Evolutionary conservation across 1,140 invertebrate species (phyloP).

Genomic region (Brachionus angularis): DNA sequence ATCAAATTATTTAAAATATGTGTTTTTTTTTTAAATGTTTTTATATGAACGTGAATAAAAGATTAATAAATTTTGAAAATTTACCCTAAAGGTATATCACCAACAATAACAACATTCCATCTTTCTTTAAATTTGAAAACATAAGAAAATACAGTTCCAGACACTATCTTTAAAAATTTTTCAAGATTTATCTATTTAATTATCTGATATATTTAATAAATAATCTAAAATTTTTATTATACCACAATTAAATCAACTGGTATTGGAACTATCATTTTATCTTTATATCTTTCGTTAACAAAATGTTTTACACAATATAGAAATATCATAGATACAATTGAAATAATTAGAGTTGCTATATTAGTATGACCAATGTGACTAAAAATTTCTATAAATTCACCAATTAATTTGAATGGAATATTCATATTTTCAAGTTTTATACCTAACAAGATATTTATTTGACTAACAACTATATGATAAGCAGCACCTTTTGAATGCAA

Average conservation of each 20-base stretch:
- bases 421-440: not conserved
- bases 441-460: conserved; percentile 1
- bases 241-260: conserved; percentile 57
- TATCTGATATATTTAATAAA: no score
- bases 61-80: no score
- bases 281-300: conserved; percentile 52
- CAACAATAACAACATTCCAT: conserved; percentile 11
- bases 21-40: no score
- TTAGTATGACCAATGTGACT: conserved; percentile 46
- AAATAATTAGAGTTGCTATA: conserved; percentile 50
- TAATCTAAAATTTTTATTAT: no score
- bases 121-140: not conserved
- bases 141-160: conserved; percentile 35
- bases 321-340: conserved; percentile 50
- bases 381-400: not conserved
- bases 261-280: conserved; percentile 53
- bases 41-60: no score
- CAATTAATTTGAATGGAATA: not conserved
- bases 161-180: no score
- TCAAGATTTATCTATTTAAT: no score
- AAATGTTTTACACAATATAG: conserved; percentile 54
- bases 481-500: not conserved
- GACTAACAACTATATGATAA: not conserved
- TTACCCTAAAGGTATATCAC: not conserved
- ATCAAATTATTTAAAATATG: no score